Evolutionary conservation across 1,140 invertebrate species (phyloP), one percentile per base, ranked within the genome.

Genomic region (Zaprionus nigranus): DNA sequence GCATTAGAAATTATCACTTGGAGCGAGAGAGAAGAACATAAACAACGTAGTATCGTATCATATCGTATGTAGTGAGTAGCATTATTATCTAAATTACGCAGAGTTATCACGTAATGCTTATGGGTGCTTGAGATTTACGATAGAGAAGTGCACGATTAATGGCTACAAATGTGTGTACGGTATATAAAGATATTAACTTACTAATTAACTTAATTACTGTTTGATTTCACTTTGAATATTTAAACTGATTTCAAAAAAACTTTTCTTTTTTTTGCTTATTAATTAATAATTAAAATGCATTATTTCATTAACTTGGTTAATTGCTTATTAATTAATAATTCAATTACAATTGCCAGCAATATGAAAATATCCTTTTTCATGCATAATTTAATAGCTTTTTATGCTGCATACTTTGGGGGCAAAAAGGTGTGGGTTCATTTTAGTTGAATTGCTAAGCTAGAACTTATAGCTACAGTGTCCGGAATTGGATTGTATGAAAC

Each of bases 1-100:
- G 65, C 84, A 73, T 83, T 87, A 80, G 70, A 84, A 84, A 87
- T 87, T 88, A 87, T 75, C 81, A 84, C 81, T 75, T 72, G 13
- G 36, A 66, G 68, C 62, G 38, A 38, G 54, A 61, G 36, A 65
- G 34, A 13, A 51, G 20, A 11, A 9, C 46, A 51, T 51, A 51
- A 51, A 51, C 46, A 24, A 24, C 46, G 12, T 7, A 22, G 11
- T 22, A 49, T 20, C 46, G 46, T 20, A 30, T 9, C 30, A 30
- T 34, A 34, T 34, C 30, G 30, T 34, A 34, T 11, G 30, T 34
- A 34, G 30, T 34, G 9, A 11, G 9, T 11, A 34, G 30, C 9
- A 46, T n/a, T 9, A 46, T n/a, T 17, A 46, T n/a, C 40, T 43
- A 6, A 5, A n/a, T n/a, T 43, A 43, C 40, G 15, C 40, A 17